Base-by-base conservation (phyloP, 2,888 invertebrate species). In the Lasioglossum morio region DNA sequence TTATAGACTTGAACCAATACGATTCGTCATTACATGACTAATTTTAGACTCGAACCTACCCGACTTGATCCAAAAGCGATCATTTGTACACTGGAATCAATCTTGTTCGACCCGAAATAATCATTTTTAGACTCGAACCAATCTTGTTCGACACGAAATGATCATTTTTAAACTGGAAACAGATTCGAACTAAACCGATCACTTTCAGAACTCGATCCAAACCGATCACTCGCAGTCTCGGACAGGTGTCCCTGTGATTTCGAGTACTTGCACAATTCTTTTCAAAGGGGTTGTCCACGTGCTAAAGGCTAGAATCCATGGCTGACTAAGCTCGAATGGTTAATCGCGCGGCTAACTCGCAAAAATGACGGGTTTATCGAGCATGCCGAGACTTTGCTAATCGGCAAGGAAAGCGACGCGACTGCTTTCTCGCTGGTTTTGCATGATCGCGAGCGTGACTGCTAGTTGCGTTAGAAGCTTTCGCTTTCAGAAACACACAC, bases 401-500 rank as follows among this genome's bases (percentile, higher is more conserved):
- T 53, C 48, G 48, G 69, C 79, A n/a, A 85, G 86, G 81, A 88
- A 89, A 89, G 87, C 87, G 80, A 82, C 83, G 86, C 80, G 77
- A 77, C 57, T 69, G 84, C 89, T 89, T 89, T 89, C 89, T 79
- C 87, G 69, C 73, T 72, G 73, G 81, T 82, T 90, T 90, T 87
- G 82, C 82, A 78, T 82, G 81, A 84, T 90, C 81, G 87, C 90
- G 83, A 90, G 87, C 90, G 89, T 90, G 90, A 90, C 88, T 77
- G 43, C 76, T 43, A 72, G 84, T 84, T 80, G 81, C 87, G 79
- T 53, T 83, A 76, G 79, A 72, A 79, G 85, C 90, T 90, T 88
- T 90, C 90, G 90, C 90, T 88, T 86, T 90, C 84, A 79, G 79
- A 80, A 84, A 80, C 60, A 60, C 82, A 88, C 73, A 40, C 73